Evolutionary conservation across 2,797 vertebrate genomes (phyloP).

Genomic region (Sebastes elongatus): DNA sequence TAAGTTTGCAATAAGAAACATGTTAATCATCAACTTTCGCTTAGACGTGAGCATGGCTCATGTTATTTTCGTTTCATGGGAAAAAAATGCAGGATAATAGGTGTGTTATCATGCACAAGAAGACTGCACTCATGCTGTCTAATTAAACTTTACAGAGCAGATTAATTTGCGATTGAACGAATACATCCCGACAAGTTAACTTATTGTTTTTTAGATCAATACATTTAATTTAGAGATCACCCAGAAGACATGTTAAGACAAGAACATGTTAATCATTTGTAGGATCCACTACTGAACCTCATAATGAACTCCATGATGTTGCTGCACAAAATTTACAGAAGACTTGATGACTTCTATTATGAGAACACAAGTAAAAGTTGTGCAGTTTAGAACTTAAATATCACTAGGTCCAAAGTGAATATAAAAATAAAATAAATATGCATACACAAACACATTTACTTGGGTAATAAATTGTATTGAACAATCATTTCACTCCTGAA

Average conservation of each 20-base stretch:
- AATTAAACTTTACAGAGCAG: not conserved
- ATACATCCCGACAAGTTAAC: too few species aligned
- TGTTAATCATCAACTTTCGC: not conserved
- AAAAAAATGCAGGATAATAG: too few species aligned
- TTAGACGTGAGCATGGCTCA: too few species aligned
- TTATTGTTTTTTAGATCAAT: too few species aligned
- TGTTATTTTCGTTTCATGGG: too few species aligned
- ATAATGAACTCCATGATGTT: not conserved
- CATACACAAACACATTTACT: conserved; percentile 37
- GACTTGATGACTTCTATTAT: not conserved
- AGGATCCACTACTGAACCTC: not conserved
- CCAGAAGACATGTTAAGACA: not conserved
- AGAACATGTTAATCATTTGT: not conserved
- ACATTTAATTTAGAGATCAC: not conserved
- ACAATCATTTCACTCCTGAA: not conserved
- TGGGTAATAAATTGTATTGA: conserved; percentile 26
- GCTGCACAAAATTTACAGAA: not conserved
- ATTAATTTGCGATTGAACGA: not conserved
- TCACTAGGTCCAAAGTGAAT: not conserved
- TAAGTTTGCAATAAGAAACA: not conserved
- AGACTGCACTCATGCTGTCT: too few species aligned
- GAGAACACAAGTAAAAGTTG: not conserved
- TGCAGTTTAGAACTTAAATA: not conserved
- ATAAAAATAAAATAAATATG: not conserved
- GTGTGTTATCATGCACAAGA: too few species aligned